Conservation (phyloP, 2,797 vertebrate genomes). For the Oreortyx pictus region DNA sequence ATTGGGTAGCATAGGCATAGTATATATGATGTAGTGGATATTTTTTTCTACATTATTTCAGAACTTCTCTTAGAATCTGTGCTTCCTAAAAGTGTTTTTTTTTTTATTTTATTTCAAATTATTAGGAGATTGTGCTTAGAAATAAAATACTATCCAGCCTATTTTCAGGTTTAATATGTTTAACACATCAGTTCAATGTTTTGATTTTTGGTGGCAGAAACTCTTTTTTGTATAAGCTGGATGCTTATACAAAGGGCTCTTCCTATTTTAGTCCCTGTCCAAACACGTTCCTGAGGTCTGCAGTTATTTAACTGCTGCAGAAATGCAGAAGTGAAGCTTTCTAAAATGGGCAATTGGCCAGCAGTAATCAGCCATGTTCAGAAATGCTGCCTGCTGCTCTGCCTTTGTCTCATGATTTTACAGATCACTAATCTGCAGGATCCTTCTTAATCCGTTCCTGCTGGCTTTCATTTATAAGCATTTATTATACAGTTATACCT, state of each 20-base stretch:
- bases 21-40: background rate
- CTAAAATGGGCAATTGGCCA: background rate
- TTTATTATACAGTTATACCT: conserved; percentile 9
- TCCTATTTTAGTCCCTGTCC: background rate
- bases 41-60: background rate
- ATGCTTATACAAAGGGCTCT: background rate
- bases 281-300: background rate
- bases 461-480: conserved; percentile 9
- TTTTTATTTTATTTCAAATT: background rate
- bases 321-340: background rate
- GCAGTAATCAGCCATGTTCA: background rate
- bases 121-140: background rate
- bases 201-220: background rate
- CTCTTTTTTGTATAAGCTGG: background rate
- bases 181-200: background rate
- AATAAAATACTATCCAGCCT: background rate
- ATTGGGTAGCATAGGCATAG: background rate
- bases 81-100: background rate
- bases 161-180: background rate
- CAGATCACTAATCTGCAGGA: background rate
- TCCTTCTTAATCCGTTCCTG: conserved; percentile 41
- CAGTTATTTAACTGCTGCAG: background rate
- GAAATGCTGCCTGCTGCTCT: background rate
- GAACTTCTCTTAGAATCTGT: background rate
- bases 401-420: conserved; percentile 34